Percentiles rank a stretch among this genome's conserved stretches.
Conservation (phyloP, 2,888 invertebrate species). For the Callyntrura sp. region DNA sequence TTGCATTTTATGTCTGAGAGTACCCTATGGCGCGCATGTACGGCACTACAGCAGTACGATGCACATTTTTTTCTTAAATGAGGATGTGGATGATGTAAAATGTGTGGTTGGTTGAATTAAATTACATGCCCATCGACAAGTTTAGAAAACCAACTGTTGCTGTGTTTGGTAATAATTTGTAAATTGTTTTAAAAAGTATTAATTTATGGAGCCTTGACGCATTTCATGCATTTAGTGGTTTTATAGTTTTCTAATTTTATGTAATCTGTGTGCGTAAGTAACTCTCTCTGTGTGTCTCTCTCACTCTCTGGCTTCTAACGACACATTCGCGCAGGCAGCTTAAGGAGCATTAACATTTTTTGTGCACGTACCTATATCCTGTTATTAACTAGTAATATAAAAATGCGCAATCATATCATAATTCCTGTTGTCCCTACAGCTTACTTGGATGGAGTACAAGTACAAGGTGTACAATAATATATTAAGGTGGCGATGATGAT, state of each 20-base stretch:
- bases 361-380: slow-evolving; percentile 28
- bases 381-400: neutral
- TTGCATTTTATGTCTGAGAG: slow-evolving; percentile 32
- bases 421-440: neutral
- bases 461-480: neutral
- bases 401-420: slow-evolving; percentile 17
- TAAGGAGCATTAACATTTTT: slow-evolving; percentile 47
- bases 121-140: slow-evolving; percentile 69
- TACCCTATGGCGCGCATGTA: neutral
- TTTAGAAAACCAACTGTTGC: slow-evolving; percentile 65
- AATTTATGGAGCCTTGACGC: slow-evolving; percentile 26
- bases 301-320: slow-evolving; percentile 6
- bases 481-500: neutral
- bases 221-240: slow-evolving; percentile 26
- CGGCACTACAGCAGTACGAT: neutral
- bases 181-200: slow-evolving; percentile 35
- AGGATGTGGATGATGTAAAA: slow-evolving; percentile 69
- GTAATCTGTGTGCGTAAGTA: slow-evolving; percentile 38
- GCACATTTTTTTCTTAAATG: slow-evolving; percentile 47
- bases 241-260: slow-evolving; percentile 60
- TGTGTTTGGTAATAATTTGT: slow-evolving; percentile 45
- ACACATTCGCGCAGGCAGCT: slow-evolving; percentile 1
- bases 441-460: neutral
- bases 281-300: no score
- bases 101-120: slow-evolving; percentile 47